These are phyloP conservation scores for Aphis gossypii DNA, from an alignment of 1,140 invertebrate species.

Conservation along the genomic window DNA sequence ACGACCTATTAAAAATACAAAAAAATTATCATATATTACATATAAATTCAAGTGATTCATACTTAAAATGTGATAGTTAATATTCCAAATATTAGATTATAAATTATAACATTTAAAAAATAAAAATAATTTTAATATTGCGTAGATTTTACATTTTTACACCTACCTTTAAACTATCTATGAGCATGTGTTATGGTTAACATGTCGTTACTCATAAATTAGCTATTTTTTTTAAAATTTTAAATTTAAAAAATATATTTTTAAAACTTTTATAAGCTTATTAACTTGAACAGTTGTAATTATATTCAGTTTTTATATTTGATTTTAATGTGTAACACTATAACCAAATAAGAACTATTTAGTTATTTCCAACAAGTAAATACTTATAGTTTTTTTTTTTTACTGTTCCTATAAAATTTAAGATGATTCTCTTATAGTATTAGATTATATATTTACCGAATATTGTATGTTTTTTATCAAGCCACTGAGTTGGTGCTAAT, in stretches of 20 bases:
- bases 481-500: constrained; percentile 94
- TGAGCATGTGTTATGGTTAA: not conserved
- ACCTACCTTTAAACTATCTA: not conserved
- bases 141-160: not conserved
- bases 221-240: too few relatives aligned
- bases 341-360: not conserved
- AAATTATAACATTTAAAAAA: not conserved
- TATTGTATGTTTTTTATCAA: constrained; percentile 97
- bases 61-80: not conserved
- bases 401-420: not conserved
- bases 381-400: not conserved
- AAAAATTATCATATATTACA: constrained; percentile 50
- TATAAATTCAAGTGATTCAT: not conserved
- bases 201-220: too few relatives aligned
- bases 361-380: not conserved
- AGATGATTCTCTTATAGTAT: not conserved
- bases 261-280: too few relatives aligned
- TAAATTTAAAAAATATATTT: too few relatives aligned
- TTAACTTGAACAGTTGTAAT: too few relatives aligned
- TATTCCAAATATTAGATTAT: not conserved
- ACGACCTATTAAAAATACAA: constrained; percentile 66
- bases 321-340: not conserved
- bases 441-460: constrained; percentile 73
- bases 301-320: not conserved
- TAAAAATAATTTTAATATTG: not conserved